phyloP scores from a whole-genome alignment of 2,888 invertebrate genomes.

The Notocelia uddmanniana region DNA sequence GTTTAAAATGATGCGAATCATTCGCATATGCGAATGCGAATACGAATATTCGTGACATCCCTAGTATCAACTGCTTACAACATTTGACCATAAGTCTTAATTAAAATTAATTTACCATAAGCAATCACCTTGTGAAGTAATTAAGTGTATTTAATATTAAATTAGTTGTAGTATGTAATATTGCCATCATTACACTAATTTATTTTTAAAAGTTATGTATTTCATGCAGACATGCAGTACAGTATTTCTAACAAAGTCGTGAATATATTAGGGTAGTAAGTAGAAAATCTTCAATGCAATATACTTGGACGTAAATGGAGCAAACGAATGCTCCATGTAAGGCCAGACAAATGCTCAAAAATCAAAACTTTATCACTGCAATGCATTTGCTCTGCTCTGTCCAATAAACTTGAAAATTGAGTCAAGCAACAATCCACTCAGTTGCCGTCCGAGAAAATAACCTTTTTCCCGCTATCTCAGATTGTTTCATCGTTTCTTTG shows the following conservation, averaged over 20 bases:
- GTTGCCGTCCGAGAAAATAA: conserved; percentile 27
- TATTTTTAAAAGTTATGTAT: too few species aligned
- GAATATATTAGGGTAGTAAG: not conserved
- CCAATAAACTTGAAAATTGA: conserved; percentile 44
- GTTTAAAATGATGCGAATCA: too few species aligned
- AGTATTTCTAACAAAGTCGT: not conserved
- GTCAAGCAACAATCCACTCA: conserved; percentile 39
- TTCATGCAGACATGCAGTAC: not conserved
- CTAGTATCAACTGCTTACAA: too few species aligned
- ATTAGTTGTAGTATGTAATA: not conserved
- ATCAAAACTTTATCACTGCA: conserved; percentile 27
- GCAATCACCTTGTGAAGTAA: too few species aligned
- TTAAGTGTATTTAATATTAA: not conserved
- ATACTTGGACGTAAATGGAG: not conserved
- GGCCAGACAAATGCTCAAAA: conserved; percentile 17
- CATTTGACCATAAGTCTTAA: too few species aligned
- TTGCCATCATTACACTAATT: too few species aligned
- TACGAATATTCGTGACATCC: too few species aligned
- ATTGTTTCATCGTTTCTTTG: conserved; percentile 25
- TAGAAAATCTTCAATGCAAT: not conserved
- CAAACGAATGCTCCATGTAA: not conserved
- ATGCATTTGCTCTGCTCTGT: conserved; percentile 34
- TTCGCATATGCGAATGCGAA: too few species aligned
- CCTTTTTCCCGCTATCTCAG: conserved; percentile 34
- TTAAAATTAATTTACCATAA: too few species aligned